Evolutionary conservation across 2,797 vertebrate genomes (phyloP).

Genomic region (Manis pentadactyla): DNA sequence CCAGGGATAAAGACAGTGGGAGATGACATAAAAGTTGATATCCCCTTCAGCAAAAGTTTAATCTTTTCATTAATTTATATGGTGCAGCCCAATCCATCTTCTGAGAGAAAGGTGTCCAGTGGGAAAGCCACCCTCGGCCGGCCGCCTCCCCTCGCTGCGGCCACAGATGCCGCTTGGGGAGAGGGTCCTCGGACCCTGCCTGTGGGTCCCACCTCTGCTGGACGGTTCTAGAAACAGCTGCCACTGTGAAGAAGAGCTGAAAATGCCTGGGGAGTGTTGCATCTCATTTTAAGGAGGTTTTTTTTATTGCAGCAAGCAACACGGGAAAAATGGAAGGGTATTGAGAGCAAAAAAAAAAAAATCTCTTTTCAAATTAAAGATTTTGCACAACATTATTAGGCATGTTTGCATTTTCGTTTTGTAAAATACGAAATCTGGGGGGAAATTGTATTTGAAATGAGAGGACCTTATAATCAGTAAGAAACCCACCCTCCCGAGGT

Average conservation of each 20-base stretch:
- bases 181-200: accelerated
- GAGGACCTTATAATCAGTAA: not conserved
- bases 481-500: not conserved
- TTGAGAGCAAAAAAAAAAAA: accelerated
- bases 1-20: slow-evolving; percentile 88
- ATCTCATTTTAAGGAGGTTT: accelerated
- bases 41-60: slow-evolving; percentile 90
- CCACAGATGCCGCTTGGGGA: not conserved
- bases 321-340: accelerated
- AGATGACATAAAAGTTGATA: slow-evolving; percentile 91
- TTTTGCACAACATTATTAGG: accelerated
- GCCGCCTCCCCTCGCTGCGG: not conserved
- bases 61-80: slow-evolving; percentile 91
- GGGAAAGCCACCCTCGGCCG: too few species aligned
- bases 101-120: not conserved
- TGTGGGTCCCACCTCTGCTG: accelerated
- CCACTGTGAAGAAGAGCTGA: accelerated
- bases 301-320: not conserved
- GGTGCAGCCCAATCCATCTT: slow-evolving; percentile 86
- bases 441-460: too few species aligned
- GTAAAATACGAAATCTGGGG: not conserved
- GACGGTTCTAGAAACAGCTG: accelerated
- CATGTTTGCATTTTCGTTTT: accelerated
- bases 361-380: accelerated
- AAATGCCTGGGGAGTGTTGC: not conserved